Evolutionary conservation across 2,113 vertebrate species (phyloP).

Genomic region (Ictalurus furcatus): DNA sequence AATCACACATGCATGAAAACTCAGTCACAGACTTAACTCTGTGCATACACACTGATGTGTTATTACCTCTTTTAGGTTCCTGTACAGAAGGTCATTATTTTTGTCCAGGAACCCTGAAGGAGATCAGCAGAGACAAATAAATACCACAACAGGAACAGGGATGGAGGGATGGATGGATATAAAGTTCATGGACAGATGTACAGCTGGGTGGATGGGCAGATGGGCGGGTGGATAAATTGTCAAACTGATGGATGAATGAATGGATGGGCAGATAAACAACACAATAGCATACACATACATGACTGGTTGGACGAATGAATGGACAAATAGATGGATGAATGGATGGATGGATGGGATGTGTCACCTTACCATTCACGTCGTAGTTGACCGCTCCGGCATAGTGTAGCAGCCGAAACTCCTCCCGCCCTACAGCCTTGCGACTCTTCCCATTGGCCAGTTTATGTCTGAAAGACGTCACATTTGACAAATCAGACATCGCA

Average conservation of each 20-base stretch:
- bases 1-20: neutral
- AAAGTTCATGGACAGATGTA: neutral
- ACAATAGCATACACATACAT: neutral
- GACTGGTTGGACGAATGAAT: neutral
- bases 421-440: constrained; percentile 85
- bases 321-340: constrained; percentile 10
- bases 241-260: neutral
- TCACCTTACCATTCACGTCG: constrained; percentile 80
- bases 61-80: constrained; percentile 94
- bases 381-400: constrained; percentile 98
- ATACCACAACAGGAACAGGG: neutral
- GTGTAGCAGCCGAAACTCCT: constrained; percentile 92
- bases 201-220: neutral
- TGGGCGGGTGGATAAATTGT: neutral
- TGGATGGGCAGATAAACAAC: neutral
- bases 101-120: constrained; percentile 92
- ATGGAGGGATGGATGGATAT: neutral
- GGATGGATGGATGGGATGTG: neutral
- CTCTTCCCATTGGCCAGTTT: constrained; percentile 93
- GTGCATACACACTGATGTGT: neutral
- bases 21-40: neutral
- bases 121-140: neutral
- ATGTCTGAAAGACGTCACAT: constrained; percentile 76
- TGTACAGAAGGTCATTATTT: constrained; percentile 94
- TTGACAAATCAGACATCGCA: constrained; percentile 15